Conservation (phyloP, 2,113 vertebrate species). For the Tetrao urogallus region DNA sequence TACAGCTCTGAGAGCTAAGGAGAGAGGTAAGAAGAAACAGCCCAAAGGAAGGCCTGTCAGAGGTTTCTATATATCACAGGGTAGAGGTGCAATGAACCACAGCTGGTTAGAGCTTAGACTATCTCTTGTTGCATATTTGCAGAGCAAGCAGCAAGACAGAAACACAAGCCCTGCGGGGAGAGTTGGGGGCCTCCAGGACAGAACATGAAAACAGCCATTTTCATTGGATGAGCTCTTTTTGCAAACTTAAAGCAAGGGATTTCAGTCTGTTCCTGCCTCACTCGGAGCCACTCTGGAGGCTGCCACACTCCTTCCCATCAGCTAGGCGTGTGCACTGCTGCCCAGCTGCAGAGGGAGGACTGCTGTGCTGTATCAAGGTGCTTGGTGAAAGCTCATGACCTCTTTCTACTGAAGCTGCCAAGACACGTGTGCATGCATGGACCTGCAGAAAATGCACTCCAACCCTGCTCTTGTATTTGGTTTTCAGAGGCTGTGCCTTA, state of each 20-base stretch:
- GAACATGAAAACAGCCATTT: background rate
- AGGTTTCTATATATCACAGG: background rate
- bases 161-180: background rate
- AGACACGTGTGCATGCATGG: accelerated
- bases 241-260: background rate
- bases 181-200: background rate
- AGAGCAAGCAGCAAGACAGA: background rate
- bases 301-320: background rate
- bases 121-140: background rate
- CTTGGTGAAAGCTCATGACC: background rate
- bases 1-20: background rate
- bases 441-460: accelerated
- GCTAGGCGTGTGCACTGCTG: accelerated
- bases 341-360: background rate
- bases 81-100: background rate
- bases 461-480: background rate
- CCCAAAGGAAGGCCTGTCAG: background rate
- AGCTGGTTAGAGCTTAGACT: background rate
- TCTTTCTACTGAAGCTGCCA: background rate
- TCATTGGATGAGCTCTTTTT: background rate
- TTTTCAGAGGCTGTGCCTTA: background rate
- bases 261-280: background rate
- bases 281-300: background rate
- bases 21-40: background rate
- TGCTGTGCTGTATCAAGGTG: background rate